A percentile compares a stretch with the other conserved stretches of the same genome.
phyloP scores from a whole-genome alignment of 2,888 invertebrate genomes.

The Drosophila suboccidentalis region DNA sequence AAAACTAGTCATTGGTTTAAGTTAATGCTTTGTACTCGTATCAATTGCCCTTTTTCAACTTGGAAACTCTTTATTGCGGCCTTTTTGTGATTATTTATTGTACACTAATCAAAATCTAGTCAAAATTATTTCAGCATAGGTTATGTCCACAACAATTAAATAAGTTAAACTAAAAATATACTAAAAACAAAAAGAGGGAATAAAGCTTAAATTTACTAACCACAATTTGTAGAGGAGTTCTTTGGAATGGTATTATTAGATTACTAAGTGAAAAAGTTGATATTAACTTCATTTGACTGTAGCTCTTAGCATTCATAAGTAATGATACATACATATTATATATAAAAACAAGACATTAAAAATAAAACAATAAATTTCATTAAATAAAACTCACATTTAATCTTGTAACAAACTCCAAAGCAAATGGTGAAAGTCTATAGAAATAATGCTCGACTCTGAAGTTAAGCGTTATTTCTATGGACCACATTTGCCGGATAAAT shows the following conservation, averaged over 20 bases:
- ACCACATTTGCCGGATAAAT: constrained; percentile 4
- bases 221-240: not conserved
- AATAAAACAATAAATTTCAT: constrained; percentile 29
- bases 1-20: constrained; percentile 34
- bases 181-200: too few relatives aligned
- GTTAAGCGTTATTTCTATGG: constrained; percentile 15
- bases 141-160: constrained; percentile 8
- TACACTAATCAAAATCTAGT: constrained; percentile 66
- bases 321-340: not conserved
- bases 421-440: constrained; percentile 3
- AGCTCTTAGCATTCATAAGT: constrained; percentile 23
- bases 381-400: constrained; percentile 11
- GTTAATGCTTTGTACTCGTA: constrained; percentile 35
- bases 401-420: not conserved
- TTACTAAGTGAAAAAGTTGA: constrained; percentile 19
- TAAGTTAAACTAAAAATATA: not conserved
- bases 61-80: constrained; percentile 62
- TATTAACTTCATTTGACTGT: constrained; percentile 18
- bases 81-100: constrained; percentile 70
- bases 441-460: constrained; percentile 30
- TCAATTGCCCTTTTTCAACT: constrained; percentile 24
- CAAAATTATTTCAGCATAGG: constrained; percentile 56
- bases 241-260: constrained; percentile 3
- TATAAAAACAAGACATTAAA: not conserved
- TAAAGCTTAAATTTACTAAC: too few relatives aligned